These are phyloP conservation scores for Bombus haemorrhoidalis DNA, from an alignment of 1,140 invertebrate species.

Conservation along the genomic window DNA sequence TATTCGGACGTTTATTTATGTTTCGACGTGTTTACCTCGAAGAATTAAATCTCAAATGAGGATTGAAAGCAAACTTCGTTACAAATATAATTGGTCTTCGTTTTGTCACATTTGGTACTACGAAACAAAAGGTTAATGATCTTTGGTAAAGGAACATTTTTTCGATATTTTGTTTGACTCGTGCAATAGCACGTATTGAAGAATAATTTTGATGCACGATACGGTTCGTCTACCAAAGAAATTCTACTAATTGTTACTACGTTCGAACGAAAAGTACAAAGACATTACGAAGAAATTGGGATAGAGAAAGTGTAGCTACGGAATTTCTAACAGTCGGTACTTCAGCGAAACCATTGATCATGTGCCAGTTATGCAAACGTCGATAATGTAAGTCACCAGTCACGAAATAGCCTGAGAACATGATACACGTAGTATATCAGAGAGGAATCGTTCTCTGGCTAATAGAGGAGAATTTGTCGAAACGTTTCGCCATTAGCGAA, in stretches of 20 bases:
- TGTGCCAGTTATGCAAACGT: background rate
- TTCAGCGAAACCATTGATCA: background rate
- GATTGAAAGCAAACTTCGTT: background rate
- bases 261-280: background rate
- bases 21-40: too few species aligned
- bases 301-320: background rate
- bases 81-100: too few species aligned
- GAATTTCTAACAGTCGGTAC: background rate
- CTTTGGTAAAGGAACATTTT: too few species aligned
- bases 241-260: too few species aligned
- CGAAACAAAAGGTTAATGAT: too few species aligned
- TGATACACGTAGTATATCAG: background rate
- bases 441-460: background rate
- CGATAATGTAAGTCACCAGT: background rate
- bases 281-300: background rate
- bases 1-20: too few species aligned
- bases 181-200: too few species aligned
- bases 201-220: too few species aligned
- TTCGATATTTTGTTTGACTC: too few species aligned
- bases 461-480: slow-evolving; percentile 33
- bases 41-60: too few species aligned
- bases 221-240: too few species aligned
- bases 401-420: background rate
- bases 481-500: slow-evolving; percentile 23
- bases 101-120: too few species aligned